Evolutionary conservation across 1,140 invertebrate genomes (phyloP).

Genomic region (Formica exsecta): DNA sequence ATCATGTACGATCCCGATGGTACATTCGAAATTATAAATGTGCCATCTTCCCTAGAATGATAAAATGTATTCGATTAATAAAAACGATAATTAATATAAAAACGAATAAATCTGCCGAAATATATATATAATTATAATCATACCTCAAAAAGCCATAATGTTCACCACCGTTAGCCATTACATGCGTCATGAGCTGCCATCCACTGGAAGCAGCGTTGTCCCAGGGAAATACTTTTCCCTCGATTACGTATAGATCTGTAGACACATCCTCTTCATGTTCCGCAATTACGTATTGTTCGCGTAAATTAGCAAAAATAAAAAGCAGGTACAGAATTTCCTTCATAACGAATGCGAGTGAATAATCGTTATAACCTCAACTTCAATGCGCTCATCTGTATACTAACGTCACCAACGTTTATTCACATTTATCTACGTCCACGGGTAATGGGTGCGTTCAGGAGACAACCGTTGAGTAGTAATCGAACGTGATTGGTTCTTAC

Average conservation of each 20-base stretch:
- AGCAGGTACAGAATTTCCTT: constrained; percentile 38
- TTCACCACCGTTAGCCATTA: constrained; percentile 95
- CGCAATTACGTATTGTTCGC: constrained; percentile 68
- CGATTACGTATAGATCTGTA: constrained; percentile 90
- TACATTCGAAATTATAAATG: constrained; percentile 95
- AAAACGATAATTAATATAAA: not conserved
- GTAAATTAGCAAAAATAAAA: constrained; percentile 70
- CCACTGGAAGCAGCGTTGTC: constrained; percentile 88
- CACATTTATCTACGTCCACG: too few species aligned
- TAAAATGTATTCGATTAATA: constrained; percentile 54
- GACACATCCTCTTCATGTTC: constrained; percentile 88
- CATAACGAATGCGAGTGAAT: not conserved
- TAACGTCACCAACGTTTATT: not conserved
- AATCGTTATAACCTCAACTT: constrained; percentile 23
- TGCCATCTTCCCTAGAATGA: constrained; percentile 93
- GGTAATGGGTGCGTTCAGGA: too few species aligned
- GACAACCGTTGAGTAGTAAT: too few species aligned
- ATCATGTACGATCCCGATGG: constrained; percentile 98
- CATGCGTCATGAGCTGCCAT: constrained; percentile 92
- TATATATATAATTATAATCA: constrained; percentile 39
- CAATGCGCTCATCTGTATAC: not conserved
- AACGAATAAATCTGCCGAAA: not conserved
- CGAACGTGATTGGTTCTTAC: too few species aligned
- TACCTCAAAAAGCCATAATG: constrained; percentile 94
- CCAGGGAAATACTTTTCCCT: constrained; percentile 93